These are phyloP conservation scores for Neotoma lepida DNA, from an alignment of 2,113 vertebrate species.

Conservation along the genomic window DNA sequence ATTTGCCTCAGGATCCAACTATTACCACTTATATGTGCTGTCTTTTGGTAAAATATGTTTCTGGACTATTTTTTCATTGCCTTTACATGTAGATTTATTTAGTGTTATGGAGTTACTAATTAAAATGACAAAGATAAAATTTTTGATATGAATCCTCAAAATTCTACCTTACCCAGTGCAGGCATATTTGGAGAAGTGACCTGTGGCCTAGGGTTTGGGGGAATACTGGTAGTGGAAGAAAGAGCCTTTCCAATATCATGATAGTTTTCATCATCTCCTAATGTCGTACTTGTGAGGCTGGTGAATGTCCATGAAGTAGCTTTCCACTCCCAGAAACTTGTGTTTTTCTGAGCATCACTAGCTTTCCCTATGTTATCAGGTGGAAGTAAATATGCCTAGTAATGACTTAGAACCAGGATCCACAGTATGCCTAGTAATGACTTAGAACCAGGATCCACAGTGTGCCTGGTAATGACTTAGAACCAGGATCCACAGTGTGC, in stretches of 20 bases:
- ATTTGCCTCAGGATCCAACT: not conserved
- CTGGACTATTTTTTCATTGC: not conserved
- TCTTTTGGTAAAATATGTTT: conserved; percentile 19
- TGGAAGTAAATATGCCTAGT: not conserved
- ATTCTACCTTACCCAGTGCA: not conserved
- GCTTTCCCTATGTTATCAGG: not conserved
- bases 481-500: too few relatives aligned
- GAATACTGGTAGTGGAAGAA: not conserved
- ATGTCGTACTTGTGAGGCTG: too few relatives aligned
- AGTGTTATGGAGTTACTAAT: not conserved
- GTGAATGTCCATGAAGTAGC: not conserved
- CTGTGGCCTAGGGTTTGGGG: not conserved
- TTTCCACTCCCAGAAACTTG: not conserved
- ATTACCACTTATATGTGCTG: not conserved
- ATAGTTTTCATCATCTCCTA: not conserved
- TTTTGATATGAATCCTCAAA: not conserved
- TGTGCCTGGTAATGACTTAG: too few relatives aligned
- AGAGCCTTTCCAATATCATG: not conserved
- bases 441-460: too few relatives aligned
- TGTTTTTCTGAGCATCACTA: not conserved
- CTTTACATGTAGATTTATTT: not conserved
- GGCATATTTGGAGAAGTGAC: not conserved
- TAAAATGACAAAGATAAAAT: not conserved
- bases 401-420: not conserved
- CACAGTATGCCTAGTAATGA: too few relatives aligned